phyloP scores from a whole-genome alignment of 1,140 invertebrate species.

The Bombus picipes region DNA sequence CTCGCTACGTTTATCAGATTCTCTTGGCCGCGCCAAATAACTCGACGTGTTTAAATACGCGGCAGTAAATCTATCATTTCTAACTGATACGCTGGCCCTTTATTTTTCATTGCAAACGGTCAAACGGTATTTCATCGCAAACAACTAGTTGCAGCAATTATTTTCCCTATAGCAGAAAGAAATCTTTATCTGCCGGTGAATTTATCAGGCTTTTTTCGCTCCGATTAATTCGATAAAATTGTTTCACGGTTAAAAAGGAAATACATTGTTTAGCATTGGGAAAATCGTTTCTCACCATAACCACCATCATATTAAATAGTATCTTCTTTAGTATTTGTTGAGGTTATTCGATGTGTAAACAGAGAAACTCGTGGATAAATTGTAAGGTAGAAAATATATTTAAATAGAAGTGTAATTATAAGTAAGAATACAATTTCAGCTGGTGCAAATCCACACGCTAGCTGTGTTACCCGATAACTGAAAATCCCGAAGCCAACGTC shows the following conservation, averaged over 20 bases:
- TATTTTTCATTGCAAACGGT: neutral
- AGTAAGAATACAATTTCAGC: too few relatives aligned
- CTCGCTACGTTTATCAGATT: neutral
- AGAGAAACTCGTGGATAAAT: too few relatives aligned
- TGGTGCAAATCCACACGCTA: too few relatives aligned
- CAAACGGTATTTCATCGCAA: neutral
- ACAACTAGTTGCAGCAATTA: neutral
- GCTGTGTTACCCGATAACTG: too few relatives aligned
- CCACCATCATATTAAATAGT: neutral
- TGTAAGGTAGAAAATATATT: too few relatives aligned
- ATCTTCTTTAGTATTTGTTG: neutral
- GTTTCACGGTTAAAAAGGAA: neutral
- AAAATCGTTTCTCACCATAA: neutral
- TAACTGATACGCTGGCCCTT: neutral
- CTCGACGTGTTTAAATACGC: constrained; percentile 16
- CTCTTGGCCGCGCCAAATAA: constrained; percentile 3
- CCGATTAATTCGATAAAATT: neutral
- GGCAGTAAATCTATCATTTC: constrained; percentile 16
- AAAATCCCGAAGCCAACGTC: too few relatives aligned
- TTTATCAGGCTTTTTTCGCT: neutral
- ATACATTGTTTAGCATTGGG: neutral
- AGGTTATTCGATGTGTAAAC: too few relatives aligned
- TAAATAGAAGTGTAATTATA: too few relatives aligned
- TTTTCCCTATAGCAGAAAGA: neutral
- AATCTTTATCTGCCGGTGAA: neutral